Evolutionary conservation across 2,797 vertebrate species (phyloP), one percentile per base, ranked within the genome.

Genomic region (Varecia variegata): DNA sequence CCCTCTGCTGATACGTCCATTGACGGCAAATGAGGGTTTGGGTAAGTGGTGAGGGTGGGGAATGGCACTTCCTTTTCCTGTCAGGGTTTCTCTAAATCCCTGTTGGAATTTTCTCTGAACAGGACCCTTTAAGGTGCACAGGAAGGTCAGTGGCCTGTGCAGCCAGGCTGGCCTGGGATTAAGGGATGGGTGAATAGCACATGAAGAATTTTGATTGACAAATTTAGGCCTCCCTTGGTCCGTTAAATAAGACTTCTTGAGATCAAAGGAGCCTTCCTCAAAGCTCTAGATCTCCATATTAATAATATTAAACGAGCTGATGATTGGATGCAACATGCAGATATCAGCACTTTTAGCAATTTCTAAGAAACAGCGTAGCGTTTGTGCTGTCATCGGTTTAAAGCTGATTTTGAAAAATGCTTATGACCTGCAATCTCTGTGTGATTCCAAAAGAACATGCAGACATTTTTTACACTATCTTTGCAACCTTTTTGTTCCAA

Each of bases 61-160:
- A 90, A 82, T 71, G 81, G 90, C 56, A 90, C 94, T 94, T 97
- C 88, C 85, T 87, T 80, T 67, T 92, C 43, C 93, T 90, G 27
- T 73, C 17, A 71, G 58, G 45, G 50, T 84, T 93, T 95, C 62
- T 90, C 30, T 68, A 82, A 56, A 12, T 87, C 38, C 27, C 52
- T 35, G 32, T 93, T 81, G 88, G 71, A 56, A 73, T 35, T 73
- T 47, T 68, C 35, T 76, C 50, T 40, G 47, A 81, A 56, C 60
- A 60, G 84, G 43, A 43, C 56, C 27, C 35, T 54, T 88, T 54
- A 91, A 80, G 58, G 25, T 68, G 90, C 60, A 68, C 52, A 88
- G 52, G 62, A 8, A 65, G 54, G 40, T 94, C 80, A 81, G 65
- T n/a, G 18, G 71, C 47, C 84, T 20, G 20, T 92, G 58, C 45